Conservation (phyloP, 2,888 invertebrate species). For the Crossocerus cetratus region DNA sequence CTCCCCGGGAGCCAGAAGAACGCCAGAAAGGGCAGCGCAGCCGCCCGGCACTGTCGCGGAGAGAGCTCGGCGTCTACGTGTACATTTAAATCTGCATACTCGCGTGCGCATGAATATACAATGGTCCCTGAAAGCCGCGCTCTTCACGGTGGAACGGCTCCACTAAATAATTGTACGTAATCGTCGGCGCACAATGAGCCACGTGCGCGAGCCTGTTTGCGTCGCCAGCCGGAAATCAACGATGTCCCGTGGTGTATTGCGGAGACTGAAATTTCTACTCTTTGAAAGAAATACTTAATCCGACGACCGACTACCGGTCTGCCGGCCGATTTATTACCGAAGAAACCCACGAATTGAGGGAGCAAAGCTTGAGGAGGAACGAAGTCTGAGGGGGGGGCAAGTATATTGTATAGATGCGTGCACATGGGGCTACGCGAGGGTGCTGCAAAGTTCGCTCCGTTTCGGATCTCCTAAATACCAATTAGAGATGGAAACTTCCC, state of each 20-base stretch:
- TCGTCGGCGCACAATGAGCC: background rate
- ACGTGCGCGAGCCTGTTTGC: conserved; percentile 25
- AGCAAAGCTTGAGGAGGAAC: too few relatives aligned
- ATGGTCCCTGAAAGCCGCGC: conserved; percentile 11
- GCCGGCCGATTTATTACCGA: background rate
- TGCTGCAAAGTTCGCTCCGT: conserved; percentile 66
- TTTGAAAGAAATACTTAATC: background rate
- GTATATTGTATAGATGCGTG: conserved; percentile 13
- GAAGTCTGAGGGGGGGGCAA: background rate
- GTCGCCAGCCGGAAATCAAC: conserved; percentile 27
- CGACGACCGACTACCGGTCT: too few relatives aligned
- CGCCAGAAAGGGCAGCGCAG: background rate
- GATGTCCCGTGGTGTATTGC: background rate
- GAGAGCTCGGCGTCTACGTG: conserved; percentile 10
- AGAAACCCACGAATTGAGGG: background rate
- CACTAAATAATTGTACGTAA: conserved; percentile 1
- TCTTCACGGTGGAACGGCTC: background rate
- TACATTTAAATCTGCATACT: conserved; percentile 42
- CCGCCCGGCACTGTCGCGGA: background rate
- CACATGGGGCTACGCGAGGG: conserved; percentile 30
- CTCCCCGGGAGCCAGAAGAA: conserved; percentile 43
- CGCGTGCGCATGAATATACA: background rate
- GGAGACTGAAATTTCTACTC: background rate
- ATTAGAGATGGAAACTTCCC: conserved; percentile 75
- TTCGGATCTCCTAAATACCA: conserved; percentile 76